Conservation (phyloP, 2,113 vertebrate genomes). For the Litocranius walleri region DNA sequence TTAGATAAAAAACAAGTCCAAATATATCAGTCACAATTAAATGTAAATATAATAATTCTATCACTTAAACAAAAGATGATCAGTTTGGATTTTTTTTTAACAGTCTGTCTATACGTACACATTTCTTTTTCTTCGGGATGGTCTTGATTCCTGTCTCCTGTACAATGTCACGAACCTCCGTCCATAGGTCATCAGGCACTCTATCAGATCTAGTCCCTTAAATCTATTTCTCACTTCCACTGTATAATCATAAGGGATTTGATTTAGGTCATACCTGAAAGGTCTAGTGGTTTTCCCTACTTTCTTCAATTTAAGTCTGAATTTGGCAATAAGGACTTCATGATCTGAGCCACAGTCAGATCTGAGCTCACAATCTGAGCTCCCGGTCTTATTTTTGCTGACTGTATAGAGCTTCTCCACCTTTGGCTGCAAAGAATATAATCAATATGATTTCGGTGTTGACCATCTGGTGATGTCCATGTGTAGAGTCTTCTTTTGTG, state of each 20-base stretch:
- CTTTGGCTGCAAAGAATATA: neutral
- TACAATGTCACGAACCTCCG: neutral
- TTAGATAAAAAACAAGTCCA: neutral
- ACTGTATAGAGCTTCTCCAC: neutral
- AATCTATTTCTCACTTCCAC: neutral
- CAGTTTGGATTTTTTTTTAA: neutral
- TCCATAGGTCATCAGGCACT: neutral
- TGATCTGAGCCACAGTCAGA: neutral
- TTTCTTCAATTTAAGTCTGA: neutral
- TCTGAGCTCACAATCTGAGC: neutral
- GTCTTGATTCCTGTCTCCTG: neutral
- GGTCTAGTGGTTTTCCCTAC: neutral
- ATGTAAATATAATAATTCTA: neutral
- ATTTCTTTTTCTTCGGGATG: neutral
- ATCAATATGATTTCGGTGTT: rapidly evolving
- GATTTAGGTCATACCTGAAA: neutral
- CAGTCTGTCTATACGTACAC: neutral
- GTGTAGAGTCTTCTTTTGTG: neutral
- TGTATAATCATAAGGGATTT: neutral
- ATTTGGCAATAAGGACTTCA: neutral
- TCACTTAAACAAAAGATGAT: neutral
- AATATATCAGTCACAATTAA: neutral
- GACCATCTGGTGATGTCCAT: neutral
- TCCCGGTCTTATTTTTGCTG: neutral
- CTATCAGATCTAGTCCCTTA: neutral